Percentiles rank a stretch among this genome's conserved stretches.
These are phyloP conservation scores for Apogon talboti DNA, from an alignment of 2,797 vertebrate species.

Conservation along the genomic window DNA sequence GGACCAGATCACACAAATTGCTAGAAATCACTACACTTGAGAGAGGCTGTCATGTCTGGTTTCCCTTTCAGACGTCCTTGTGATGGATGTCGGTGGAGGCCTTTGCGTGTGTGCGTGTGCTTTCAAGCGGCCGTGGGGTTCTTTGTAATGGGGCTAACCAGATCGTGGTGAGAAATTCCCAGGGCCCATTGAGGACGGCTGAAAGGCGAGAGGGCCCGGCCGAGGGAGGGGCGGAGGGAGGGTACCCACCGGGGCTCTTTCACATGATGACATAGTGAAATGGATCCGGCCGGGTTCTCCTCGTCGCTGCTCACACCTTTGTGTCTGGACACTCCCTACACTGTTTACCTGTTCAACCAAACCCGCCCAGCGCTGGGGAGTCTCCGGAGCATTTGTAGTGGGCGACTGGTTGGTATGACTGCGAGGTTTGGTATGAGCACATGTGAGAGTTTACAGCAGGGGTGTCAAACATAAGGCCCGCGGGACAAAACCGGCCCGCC, in stretches of 20 bases:
- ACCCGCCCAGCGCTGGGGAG: slow-evolving; percentile 23
- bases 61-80: slow-evolving; percentile 63
- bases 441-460: no score
- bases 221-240: slow-evolving; percentile 27
- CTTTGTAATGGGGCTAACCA: slow-evolving; percentile 78
- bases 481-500: no score
- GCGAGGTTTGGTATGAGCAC: slow-evolving; percentile 18
- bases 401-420: slow-evolving; percentile 28
- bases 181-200: slow-evolving; percentile 69
- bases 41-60: slow-evolving; percentile 64
- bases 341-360: slow-evolving; percentile 43
- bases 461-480: no score
- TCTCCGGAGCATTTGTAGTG: slow-evolving; percentile 6
- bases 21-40: slow-evolving; percentile 56
- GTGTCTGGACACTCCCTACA: slow-evolving; percentile 59
- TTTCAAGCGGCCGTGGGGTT: slow-evolving; percentile 64
- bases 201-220: slow-evolving; percentile 75
- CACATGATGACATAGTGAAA: slow-evolving; percentile 77
- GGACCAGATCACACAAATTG: slow-evolving; percentile 56
- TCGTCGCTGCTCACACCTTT: slow-evolving; percentile 61
- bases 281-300: slow-evolving; percentile 56
- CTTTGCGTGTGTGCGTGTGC: slow-evolving; percentile 36
- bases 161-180: slow-evolving; percentile 81
- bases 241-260: slow-evolving; percentile 58
- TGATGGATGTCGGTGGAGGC: slow-evolving; percentile 56